Evolutionary conservation across 1,140 invertebrate species (phyloP).

Genomic region (Ceratosolen fusciceps): DNA sequence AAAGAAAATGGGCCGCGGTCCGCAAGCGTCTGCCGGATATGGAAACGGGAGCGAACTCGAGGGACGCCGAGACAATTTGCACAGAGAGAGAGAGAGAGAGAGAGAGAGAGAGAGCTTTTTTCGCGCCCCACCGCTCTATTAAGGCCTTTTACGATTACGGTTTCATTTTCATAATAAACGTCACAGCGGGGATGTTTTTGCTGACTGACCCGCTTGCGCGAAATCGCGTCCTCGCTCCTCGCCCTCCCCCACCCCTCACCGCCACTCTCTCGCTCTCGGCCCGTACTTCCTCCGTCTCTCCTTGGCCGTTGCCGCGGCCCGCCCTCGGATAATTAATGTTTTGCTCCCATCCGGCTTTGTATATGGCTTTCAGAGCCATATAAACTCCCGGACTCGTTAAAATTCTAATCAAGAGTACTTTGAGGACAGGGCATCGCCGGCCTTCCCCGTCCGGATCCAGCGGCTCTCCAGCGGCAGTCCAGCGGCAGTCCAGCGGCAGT

Average conservation of each 20-base stretch:
- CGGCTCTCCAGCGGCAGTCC: too few species aligned
- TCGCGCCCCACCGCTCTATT: constrained; percentile 55
- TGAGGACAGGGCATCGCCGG: background rate
- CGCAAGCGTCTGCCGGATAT: background rate
- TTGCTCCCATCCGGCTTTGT: constrained; percentile 2
- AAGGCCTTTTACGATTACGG: constrained; percentile 71
- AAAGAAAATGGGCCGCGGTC: background rate
- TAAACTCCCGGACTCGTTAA: constrained; percentile 9
- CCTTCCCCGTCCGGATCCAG: background rate
- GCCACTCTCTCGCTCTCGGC: background rate
- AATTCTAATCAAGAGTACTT: constrained; percentile 37
- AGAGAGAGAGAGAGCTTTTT: constrained; percentile 45
- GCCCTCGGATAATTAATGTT: constrained; percentile 45
- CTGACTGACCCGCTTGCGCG: constrained; percentile 6
- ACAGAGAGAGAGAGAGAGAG: constrained; percentile 42
- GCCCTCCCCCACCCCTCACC: constrained; percentile 3
- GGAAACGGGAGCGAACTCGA: background rate
- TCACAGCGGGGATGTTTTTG: constrained; percentile 67
- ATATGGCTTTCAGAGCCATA: constrained; percentile 5
- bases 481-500: too few species aligned
- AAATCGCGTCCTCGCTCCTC: constrained; percentile 22
- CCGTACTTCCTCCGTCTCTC: constrained; percentile 20
- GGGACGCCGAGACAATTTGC: constrained; percentile 4
- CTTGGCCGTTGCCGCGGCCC: constrained; percentile 21
- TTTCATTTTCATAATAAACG: constrained; percentile 73